These are phyloP conservation scores for Troides oblongomaculatus DNA, from an alignment of 2,888 invertebrate genomes.

Conservation along the genomic window DNA sequence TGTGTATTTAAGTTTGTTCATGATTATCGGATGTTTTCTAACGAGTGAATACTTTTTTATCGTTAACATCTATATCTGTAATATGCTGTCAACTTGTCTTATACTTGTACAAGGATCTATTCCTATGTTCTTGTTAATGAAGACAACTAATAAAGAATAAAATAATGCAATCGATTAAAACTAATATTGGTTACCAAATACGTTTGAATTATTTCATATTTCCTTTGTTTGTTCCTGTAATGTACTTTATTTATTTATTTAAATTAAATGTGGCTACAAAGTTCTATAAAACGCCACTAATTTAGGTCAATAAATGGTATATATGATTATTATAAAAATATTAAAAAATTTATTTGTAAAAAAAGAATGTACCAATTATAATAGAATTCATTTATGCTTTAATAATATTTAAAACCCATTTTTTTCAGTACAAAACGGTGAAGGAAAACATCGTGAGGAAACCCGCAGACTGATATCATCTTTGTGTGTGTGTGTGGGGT, in stretches of 20 bases:
- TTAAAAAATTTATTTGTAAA: too few relatives aligned
- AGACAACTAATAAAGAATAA: slow-evolving; percentile 40
- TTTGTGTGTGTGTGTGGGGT: too few relatives aligned
- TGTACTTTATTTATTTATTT: neutral
- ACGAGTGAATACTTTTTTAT: neutral
- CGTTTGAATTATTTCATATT: slow-evolving; percentile 8
- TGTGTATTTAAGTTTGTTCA: neutral
- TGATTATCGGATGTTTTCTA: neutral
- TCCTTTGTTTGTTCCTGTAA: neutral
- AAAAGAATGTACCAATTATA: too few relatives aligned
- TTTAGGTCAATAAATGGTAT: too few relatives aligned
- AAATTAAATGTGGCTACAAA: too few relatives aligned
- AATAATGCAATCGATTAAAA: slow-evolving; percentile 52
- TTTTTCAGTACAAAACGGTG: too few relatives aligned
- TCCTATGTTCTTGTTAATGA: slow-evolving; percentile 17
- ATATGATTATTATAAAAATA: too few relatives aligned
- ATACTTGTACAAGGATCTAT: neutral
- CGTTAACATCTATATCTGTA: neutral
- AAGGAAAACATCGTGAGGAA: too few relatives aligned
- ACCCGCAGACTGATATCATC: too few relatives aligned
- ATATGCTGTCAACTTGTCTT: neutral
- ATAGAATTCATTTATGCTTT: too few relatives aligned
- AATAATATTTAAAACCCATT: too few relatives aligned
- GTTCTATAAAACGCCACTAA: too few relatives aligned
- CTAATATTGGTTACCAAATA: slow-evolving; percentile 57